Evolutionary conservation across 2,113 vertebrate genomes (phyloP), one percentile per base, ranked within the genome.

Genomic region (Ailuropoda melanoleuca): DNA sequence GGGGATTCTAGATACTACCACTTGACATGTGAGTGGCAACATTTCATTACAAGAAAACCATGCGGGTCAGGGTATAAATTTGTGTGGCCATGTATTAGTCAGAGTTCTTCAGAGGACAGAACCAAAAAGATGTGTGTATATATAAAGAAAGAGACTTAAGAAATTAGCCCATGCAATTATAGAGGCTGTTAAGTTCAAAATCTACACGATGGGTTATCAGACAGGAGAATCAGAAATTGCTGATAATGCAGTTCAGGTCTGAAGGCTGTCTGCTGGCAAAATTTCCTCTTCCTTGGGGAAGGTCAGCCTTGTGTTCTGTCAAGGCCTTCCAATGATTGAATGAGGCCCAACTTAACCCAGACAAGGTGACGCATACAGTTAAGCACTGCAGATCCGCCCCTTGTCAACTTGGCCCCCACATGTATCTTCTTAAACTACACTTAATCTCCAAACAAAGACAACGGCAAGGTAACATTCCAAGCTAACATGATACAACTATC

Each of bases 61-160:
- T 0, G 0, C 68, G 53, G 29, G 43, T 26, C 92, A 21, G 82
- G 18, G 10, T 82, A 48, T 31, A 55, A n/a, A 37, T 23, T 39
- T 8, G 24, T 18, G 18, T 53, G 34, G 13, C 55, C 26, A 43
- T 26, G 15, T n/a, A 39, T 85, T 53, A 43, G 26, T 85, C 46
- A 43, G 26, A 56, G 62, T 50, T n/a, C 60, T 46, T 31, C 64
- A 66, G 62, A 80, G 53, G 70, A 78, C 34, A 78, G 26, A 84
- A 85, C 18, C 6, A 74, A 77, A 18, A 66, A 58, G 48, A 37
- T 46, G 7, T 62, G 26, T 84, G 6, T 70, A 0, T 8, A 4
- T 46, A 37, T 24, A 39, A 5, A 60, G 23, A 82, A 55, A 80
- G 34, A 91, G 34, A 81, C 80, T 81, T 89, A 90, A 60, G 91